phyloP scores from a whole-genome alignment of 2,888 invertebrate genomes.

The Cephus nigrinus region DNA sequence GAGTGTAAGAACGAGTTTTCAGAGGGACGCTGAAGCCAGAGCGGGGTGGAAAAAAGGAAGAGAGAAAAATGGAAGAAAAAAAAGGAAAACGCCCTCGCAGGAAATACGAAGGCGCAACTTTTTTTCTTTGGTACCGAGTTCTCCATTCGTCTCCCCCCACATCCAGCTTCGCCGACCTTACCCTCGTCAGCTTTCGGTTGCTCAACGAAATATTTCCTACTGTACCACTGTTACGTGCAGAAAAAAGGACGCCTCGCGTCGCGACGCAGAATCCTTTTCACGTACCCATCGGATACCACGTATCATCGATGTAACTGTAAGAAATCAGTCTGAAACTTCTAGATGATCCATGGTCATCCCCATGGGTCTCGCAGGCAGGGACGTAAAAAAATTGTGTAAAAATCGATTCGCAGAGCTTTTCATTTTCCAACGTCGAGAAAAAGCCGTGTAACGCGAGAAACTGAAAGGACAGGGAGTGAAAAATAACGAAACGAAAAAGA shows the following conservation, averaged over 20 bases:
- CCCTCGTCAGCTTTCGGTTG: not conserved
- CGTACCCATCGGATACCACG: not conserved
- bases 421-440: not conserved
- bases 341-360: not conserved
- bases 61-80: not conserved
- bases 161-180: not conserved
- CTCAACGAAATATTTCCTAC: not conserved
- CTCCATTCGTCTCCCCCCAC: too few species aligned
- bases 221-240: not conserved
- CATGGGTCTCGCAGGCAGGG: not conserved
- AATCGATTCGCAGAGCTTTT: not conserved
- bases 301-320: not conserved
- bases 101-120: constrained; percentile 1
- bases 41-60: not conserved
- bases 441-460: not conserved
- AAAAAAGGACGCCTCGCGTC: not conserved
- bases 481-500: not conserved
- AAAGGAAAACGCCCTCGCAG: not conserved
- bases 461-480: not conserved
- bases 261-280: not conserved
- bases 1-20: not conserved
- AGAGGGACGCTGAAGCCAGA: not conserved
- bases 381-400: not conserved
- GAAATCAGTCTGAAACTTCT: not conserved
- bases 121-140: not conserved